Evolutionary conservation across 2,797 vertebrate genomes (phyloP).

Genomic region (Enteromius afrohamiltoni): DNA sequence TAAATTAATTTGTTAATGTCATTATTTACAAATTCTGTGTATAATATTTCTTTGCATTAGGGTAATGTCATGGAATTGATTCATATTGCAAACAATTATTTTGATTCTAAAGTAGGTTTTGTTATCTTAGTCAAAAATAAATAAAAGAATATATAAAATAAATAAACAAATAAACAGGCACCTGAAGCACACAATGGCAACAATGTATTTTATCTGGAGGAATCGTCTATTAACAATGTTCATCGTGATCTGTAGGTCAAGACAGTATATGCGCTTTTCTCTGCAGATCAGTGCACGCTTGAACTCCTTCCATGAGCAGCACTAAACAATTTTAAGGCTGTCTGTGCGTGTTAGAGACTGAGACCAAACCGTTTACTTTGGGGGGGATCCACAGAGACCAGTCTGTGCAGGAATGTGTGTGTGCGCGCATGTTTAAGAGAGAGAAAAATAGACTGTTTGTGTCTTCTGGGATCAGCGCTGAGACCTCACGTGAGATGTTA

Average conservation of each 20-base stretch:
- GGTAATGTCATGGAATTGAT: background rate
- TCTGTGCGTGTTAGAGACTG: constrained; percentile 47
- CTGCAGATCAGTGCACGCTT: constrained; percentile 21
- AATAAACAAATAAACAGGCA: background rate
- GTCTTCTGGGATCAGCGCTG: constrained; percentile 22
- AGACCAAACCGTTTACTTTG: constrained; percentile 53
- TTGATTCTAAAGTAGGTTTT: background rate
- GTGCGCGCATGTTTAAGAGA: constrained; percentile 3
- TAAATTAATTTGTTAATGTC: background rate
- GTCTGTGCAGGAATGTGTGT: constrained; percentile 24
- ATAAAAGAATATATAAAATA: background rate
- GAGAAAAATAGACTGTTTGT: constrained; percentile 30
- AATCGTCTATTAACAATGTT: background rate
- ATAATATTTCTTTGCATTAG: background rate
- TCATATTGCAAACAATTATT: background rate
- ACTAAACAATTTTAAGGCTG: constrained; percentile 54
- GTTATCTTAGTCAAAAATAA: background rate
- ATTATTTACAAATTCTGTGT: background rate
- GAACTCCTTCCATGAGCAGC: constrained; percentile 34
- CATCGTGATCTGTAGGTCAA: constrained; percentile 15
- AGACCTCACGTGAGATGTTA: constrained; percentile 33
- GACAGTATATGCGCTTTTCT: constrained; percentile 14
- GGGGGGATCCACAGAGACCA: constrained; percentile 37
- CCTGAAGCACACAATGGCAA: background rate
- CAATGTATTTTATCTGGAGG: background rate